Percentiles rank a stretch among this genome's conserved stretches.
Conservation (phyloP, 1,140 invertebrate genomes). For the Propsilocerus akamusi region DNA sequence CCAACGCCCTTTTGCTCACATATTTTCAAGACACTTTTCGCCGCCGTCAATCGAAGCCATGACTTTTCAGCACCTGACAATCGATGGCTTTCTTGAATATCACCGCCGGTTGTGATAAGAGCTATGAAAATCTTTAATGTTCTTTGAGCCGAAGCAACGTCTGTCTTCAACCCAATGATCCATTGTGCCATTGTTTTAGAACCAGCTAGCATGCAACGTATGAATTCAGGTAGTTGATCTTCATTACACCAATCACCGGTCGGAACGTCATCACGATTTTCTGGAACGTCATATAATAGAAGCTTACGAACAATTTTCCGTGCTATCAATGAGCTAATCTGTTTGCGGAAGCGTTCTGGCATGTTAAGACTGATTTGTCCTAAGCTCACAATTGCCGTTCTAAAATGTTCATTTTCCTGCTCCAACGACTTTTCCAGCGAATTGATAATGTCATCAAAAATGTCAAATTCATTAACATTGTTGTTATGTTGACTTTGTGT, state of each 20-base stretch:
- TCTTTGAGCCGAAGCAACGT: background rate
- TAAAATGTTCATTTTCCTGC: background rate
- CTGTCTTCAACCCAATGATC: background rate
- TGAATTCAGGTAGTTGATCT: background rate
- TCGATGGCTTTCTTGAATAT: background rate
- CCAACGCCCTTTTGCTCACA: background rate
- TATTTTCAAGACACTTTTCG: background rate
- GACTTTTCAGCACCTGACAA: background rate
- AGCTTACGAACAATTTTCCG: background rate
- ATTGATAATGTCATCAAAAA: background rate
- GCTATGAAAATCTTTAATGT: background rate
- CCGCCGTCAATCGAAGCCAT: background rate
- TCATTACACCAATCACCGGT: background rate
- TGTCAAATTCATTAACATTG: background rate
- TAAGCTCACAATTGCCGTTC: background rate
- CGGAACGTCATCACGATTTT: background rate
- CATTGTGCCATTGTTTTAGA: background rate
- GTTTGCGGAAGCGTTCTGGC: background rate
- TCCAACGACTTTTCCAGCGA: background rate
- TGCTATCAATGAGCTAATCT: background rate
- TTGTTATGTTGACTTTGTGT: background rate
- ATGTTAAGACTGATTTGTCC: background rate
- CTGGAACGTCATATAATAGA: background rate
- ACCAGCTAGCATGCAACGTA: background rate
- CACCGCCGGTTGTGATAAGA: background rate